phyloP scores from a whole-genome alignment of 2,888 invertebrate genomes.

The Metallyticus violacea region DNA sequence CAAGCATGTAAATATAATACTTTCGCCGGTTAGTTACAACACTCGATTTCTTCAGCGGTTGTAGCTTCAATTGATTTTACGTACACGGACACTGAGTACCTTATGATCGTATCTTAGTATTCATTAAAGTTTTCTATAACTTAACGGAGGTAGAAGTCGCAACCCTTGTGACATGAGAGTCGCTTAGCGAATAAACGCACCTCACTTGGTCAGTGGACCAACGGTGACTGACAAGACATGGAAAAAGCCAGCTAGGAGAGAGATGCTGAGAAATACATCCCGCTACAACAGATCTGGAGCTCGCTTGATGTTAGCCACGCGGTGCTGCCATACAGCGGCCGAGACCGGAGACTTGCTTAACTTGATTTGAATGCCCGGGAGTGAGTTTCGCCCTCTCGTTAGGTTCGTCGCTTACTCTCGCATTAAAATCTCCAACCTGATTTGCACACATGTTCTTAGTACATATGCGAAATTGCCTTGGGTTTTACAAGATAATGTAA shows the following conservation, averaged over 20 bases:
- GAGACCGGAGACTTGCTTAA: background rate
- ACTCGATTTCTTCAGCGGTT: background rate
- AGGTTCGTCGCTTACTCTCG: conserved; percentile 3
- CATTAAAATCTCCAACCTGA: background rate
- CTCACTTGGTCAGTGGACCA: conserved; percentile 10
- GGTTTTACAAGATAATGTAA: background rate
- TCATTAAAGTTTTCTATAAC: background rate
- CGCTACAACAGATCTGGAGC: conserved; percentile 9
- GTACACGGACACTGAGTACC: background rate
- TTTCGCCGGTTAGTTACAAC: background rate
- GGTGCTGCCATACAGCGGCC: conserved; percentile 9
- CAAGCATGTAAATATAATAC: background rate
- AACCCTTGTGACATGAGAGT: background rate
- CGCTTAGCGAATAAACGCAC: background rate
- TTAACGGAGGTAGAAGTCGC: background rate
- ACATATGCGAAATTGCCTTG: background rate
- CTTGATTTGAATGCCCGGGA: background rate
- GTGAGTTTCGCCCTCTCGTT: background rate
- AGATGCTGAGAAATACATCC: conserved; percentile 12
- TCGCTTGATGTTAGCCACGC: background rate
- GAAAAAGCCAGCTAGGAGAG: background rate
- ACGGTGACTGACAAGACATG: conserved; percentile 11
- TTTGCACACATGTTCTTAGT: background rate
- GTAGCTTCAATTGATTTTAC: background rate
- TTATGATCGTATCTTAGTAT: background rate